phyloP scores from a whole-genome alignment of 2,888 invertebrate genomes.

The Ochropacha duplaris region DNA sequence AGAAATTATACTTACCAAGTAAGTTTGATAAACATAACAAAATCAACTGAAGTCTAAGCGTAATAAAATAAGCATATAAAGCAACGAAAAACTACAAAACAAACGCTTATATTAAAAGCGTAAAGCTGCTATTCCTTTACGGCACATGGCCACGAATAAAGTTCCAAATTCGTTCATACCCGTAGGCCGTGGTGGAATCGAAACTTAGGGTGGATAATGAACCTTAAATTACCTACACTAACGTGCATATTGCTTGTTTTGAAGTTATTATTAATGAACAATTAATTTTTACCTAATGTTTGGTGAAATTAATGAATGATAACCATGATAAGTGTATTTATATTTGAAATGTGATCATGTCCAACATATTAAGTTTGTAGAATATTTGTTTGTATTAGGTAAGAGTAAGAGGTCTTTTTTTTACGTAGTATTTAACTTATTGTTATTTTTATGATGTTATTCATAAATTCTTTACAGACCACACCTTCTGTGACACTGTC shows the following conservation, averaged over 20 bases:
- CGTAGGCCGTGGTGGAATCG: background rate
- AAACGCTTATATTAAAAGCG: too few relatives aligned
- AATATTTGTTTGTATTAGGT: too few relatives aligned
- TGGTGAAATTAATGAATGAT: background rate
- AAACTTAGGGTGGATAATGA: constrained; percentile 16
- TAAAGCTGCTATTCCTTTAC: background rate
- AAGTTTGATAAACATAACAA: background rate
- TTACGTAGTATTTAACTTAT: too few relatives aligned
- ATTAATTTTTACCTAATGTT: too few relatives aligned
- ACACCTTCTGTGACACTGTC: too few relatives aligned
- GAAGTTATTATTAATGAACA: constrained; percentile 16
- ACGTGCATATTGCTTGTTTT: constrained; percentile 77
- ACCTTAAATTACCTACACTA: constrained; percentile 33
- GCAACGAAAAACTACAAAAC: constrained; percentile 7
- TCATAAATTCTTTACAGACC: too few relatives aligned
- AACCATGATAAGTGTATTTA: background rate
- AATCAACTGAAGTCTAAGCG: constrained; percentile 10
- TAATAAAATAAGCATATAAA: constrained; percentile 11
- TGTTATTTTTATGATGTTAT: too few relatives aligned
- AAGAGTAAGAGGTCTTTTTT: too few relatives aligned
- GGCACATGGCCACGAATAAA: background rate
- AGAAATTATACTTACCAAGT: background rate
- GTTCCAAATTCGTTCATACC: background rate
- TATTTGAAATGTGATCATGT: background rate
- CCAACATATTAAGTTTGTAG: too few relatives aligned